Base-by-base conservation (phyloP, 2,888 invertebrate species). In the Epinotia ramella region DNA sequence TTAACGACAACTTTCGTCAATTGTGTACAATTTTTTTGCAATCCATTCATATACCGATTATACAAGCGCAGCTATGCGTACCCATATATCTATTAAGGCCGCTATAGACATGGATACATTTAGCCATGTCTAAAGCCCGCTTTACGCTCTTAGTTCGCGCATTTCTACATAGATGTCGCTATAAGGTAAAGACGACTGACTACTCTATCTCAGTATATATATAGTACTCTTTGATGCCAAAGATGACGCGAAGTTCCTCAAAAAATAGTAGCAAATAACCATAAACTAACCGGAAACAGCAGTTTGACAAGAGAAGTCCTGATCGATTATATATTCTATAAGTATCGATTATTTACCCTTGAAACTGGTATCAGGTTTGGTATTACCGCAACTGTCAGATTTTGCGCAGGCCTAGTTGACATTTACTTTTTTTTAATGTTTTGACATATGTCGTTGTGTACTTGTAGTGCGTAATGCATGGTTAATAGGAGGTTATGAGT, bases 261-360 rank as follows among this genome's bases (percentile, higher is more conserved):
- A 60, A 66, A 70, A 64, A 70, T 33, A 69, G 64, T 57, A 28
- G 18, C 49, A 57, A 49, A n/a, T 13, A 24, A 53, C 64, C 74
- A 74, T 96, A 98, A 82, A 98, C 98, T 69, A 59, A 65, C 74
- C 70, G 64, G 74, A 74, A 74, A 74, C 64, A 74, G 46, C 7
- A 24, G 46, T 24, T 24, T 11, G 18, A 24, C 28, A 24, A n/a
- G 46, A 69, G 59, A 60, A n/a, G 24, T 28, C 7, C 56, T 3
- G 13, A 60, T 13, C 69, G 59, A 59, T 69, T 28, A 60, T 24
- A 24, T 6, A 5, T 18, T 2, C 56, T 28, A 33, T 33, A 11
- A 53, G 18, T 11, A 63, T 73, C 46, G 63, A 63, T 68, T n/a
- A n/a, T n/a, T n/a, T n/a, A 18, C 13, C 16, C 13, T 12, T 0